These are phyloP conservation scores for Chrysogorgia sp. DNA, from an alignment of 92 coral and sea anemone species.

Conservation along the genomic window DNA sequence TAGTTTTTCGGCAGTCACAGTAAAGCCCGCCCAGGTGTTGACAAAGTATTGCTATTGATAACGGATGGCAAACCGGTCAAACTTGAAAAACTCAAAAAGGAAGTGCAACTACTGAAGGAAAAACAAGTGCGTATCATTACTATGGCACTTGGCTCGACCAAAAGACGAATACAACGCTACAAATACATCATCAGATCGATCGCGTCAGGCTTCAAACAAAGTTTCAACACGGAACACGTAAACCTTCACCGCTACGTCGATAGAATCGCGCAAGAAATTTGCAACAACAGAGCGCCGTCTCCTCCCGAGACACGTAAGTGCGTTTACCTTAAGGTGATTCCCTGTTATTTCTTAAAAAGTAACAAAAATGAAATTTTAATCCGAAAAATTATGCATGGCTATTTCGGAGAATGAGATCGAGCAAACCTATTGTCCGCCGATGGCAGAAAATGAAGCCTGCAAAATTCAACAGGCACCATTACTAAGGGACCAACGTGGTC, in stretches of 20 bases:
- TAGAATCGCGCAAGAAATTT: not conserved
- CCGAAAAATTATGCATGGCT: no score
- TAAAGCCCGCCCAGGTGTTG: constrained; percentile 25
- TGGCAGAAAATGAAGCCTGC: no score
- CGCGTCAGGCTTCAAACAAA: constrained; percentile 17
- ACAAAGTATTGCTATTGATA: constrained; percentile 25
- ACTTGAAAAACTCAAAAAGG: not conserved
- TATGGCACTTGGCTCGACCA: constrained; percentile 2
- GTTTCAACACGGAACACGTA: constrained; percentile 4
- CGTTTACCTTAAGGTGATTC: not conserved
- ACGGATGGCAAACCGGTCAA: constrained; percentile 29
- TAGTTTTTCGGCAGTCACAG: constrained; percentile 25
- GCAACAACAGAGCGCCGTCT: not conserved
- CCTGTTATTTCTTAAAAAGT: no score
- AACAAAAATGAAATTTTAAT: no score
- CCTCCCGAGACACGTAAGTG: not conserved
- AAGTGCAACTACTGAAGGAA: constrained; percentile 9
- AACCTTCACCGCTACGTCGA: not conserved
- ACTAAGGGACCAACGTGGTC: no score
- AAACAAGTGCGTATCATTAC: constrained; percentile 17
- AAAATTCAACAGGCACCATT: no score
- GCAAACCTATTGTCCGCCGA: no score
- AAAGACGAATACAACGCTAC: constrained; percentile 1
- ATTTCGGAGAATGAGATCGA: no score
- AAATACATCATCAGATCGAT: constrained; percentile 24